These are phyloP conservation scores for Hypselothyrea guttata DNA, from an alignment of 2,888 invertebrate genomes.

Conservation along the genomic window DNA sequence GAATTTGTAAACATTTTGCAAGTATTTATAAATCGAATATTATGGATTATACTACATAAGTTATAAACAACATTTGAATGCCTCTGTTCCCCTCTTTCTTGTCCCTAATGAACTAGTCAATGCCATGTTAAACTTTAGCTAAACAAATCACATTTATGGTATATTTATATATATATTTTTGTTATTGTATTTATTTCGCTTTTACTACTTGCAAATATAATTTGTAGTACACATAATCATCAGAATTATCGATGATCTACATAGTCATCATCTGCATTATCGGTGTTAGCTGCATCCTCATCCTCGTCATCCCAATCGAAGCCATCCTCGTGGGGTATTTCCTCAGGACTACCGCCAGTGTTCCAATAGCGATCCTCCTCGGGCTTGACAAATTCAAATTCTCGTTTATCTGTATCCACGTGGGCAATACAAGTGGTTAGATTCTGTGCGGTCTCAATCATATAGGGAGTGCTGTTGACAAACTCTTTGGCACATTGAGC, in stretches of 20 bases:
- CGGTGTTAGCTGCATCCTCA: conserved; percentile 3
- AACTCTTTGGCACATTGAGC: conserved; percentile 56
- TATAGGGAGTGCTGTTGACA: conserved; percentile 59
- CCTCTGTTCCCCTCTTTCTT: too few relatives aligned
- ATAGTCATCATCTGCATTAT: conserved; percentile 44
- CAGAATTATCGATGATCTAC: conserved; percentile 53
- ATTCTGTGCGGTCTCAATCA: conserved; percentile 65
- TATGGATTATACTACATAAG: too few relatives aligned
- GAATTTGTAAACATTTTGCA: too few relatives aligned
- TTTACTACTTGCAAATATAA: conserved; percentile 20
- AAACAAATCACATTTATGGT: too few relatives aligned
- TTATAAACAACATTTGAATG: too few relatives aligned
- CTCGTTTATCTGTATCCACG: conserved; percentile 47
- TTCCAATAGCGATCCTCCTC: conserved; percentile 71
- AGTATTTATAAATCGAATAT: too few relatives aligned
- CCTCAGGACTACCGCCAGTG: conserved; percentile 39
- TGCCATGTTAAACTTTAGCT: too few relatives aligned
- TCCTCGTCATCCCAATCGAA: conserved; percentile 16
- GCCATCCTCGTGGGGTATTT: conserved; percentile 52
- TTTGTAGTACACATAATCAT: conserved; percentile 7
- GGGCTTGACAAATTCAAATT: conserved; percentile 67
- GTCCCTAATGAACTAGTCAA: too few relatives aligned
- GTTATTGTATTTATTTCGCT: conserved; percentile 25
- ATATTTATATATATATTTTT: neutral
- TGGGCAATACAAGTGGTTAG: conserved; percentile 66